Conservation (phyloP, 2,888 invertebrate species). For the Drosophila maculinotata region DNA sequence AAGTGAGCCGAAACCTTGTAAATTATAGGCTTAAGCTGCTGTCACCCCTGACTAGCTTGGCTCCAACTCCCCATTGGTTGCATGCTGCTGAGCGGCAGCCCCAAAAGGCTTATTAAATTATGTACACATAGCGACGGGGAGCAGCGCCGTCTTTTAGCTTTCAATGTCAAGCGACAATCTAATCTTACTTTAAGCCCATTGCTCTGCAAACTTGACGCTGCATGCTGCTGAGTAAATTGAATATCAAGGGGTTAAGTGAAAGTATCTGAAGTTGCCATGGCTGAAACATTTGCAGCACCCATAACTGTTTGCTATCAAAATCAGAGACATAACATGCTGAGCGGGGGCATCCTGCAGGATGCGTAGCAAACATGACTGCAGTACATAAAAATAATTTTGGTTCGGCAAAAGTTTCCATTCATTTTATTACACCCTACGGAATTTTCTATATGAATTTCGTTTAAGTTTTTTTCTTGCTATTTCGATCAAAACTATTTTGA, state of each 20-base stretch:
- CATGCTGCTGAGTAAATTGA: constrained; percentile 55
- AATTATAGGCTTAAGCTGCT: constrained; percentile 76
- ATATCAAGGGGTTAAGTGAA: constrained; percentile 75
- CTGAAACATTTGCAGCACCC: constrained; percentile 47
- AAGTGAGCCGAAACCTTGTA: constrained; percentile 73
- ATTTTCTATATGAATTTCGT: constrained; percentile 36
- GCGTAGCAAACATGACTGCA: constrained; percentile 26
- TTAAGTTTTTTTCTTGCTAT: constrained; percentile 13
- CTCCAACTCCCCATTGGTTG: constrained; percentile 45
- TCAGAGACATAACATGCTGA: constrained; percentile 55
- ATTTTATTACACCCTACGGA: constrained; percentile 65
- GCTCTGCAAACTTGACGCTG: constrained; percentile 49
- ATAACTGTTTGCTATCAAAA: constrained; percentile 56
- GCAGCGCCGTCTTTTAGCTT: constrained; percentile 13
- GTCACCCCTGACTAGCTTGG: constrained; percentile 7
- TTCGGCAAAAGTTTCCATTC: constrained; percentile 37
- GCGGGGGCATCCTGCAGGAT: constrained; percentile 9
- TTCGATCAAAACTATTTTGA: constrained; percentile 37
- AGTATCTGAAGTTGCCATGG: constrained; percentile 11
- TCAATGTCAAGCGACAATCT: constrained; percentile 59
- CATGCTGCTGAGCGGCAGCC: constrained; percentile 44
- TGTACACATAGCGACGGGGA: constrained; percentile 47
- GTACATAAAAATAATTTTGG: constrained; percentile 58
- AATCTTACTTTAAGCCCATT: constrained; percentile 67
- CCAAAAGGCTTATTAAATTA: constrained; percentile 73